Evolutionary conservation across 2,888 invertebrate genomes (phyloP).

Genomic region (Tetragonula carbonaria): DNA sequence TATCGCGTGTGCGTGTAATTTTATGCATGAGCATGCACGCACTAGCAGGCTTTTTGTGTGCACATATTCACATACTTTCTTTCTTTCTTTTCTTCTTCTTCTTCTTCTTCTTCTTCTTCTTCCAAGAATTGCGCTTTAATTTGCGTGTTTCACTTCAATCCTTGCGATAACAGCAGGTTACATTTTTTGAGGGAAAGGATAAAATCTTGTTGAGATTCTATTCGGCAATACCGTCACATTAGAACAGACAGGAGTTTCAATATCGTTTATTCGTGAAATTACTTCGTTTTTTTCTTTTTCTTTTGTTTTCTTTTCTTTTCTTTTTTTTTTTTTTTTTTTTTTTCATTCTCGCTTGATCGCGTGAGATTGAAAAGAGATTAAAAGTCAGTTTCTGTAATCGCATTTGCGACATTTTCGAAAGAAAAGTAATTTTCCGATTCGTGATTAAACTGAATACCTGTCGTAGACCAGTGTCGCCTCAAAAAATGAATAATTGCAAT

Average conservation of each 20-base stretch:
- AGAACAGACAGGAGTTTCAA: neutral
- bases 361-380: neutral
- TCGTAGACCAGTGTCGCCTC: too few relatives aligned
- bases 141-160: slow-evolving; percentile 13
- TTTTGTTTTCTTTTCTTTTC: neutral
- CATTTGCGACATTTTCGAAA: neutral
- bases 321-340: neutral
- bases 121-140: slow-evolving; percentile 29
- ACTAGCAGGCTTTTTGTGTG: slow-evolving; percentile 36
- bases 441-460: neutral
- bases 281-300: neutral
- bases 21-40: slow-evolving; percentile 52
- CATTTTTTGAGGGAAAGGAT: neutral
- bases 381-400: neutral
- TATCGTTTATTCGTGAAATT: neutral
- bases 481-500: neutral
- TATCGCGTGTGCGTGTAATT: slow-evolving; percentile 35
- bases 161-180: neutral
- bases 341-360: neutral
- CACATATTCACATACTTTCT: slow-evolving; percentile 16
- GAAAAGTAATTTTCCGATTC: neutral
- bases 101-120: neutral
- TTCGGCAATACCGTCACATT: too few relatives aligned
- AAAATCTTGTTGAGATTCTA: neutral
- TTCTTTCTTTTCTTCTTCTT: too few relatives aligned